Base-by-base conservation (phyloP, 2,113 vertebrate genomes). In the Sturnus vulgaris region DNA sequence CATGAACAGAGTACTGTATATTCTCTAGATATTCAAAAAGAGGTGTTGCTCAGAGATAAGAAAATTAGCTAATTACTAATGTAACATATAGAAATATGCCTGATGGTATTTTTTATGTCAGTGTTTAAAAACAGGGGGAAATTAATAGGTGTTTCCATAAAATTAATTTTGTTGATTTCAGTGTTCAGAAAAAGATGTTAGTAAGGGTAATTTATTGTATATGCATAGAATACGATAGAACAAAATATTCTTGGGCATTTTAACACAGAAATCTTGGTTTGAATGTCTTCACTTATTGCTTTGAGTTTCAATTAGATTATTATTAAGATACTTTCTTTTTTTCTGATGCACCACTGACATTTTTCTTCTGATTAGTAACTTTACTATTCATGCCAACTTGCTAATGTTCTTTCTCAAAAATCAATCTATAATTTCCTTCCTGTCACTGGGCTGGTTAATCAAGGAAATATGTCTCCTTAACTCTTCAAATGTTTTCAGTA, bases 331-430 rank as follows among this genome's bases (percentile, higher is more conserved):
- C 10, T 35, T 7, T 7, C 70, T 86, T 70, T 86, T 90, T 82
- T 71, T 7, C 70, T 90, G 11, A 24, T 37, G 77, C n/a, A 42
- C 10, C 3, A 10, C 42, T 86, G 82, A 44, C 31, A 70, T 94
- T 95, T 90, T 89, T 93, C 68, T 92, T 91, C 77, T 95, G 83
- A 92, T 95, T 84, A 97, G 52, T 90, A 49, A 73, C 63, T 91
- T 47, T 76, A 65, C 24, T 66, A 55, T 86, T 95, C 68, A 94
- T 92, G 63, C 24, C 47, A 96, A 27, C 40, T 57, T 55, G 56
- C 44, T 94, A 96, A 96, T 91, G 64, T 33, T 96, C 42, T 73
- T 95, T 96, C 18, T n/a, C 88, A 95, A 97, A 93, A 97, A 94
- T 97, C 83, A 90, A 80, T 98, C 84, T 52, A 50, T 95, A 95